Evolutionary conservation across 23 tunicate genomes (phyloP).

Genomic region (Botrylloides violaceus): DNA sequence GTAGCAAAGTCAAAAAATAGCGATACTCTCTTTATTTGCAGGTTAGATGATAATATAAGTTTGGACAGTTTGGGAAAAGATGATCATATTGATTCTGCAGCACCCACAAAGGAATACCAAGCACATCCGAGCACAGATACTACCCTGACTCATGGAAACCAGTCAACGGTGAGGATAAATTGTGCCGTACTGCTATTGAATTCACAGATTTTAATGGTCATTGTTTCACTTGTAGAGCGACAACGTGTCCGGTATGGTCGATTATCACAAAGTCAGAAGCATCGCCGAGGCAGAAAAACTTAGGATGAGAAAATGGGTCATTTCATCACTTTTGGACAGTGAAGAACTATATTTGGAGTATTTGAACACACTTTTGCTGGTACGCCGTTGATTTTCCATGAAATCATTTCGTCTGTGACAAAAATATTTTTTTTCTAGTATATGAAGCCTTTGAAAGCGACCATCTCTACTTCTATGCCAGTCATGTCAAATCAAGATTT

Average conservation of each 20-base stretch:
- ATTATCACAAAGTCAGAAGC: conserved; percentile 87
- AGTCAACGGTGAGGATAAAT: conserved; percentile 1
- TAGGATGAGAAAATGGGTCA: conserved; percentile 88
- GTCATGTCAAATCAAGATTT: conserved; percentile 93
- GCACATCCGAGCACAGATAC: not conserved
- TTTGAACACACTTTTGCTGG: conserved; percentile 79
- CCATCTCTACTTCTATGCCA: conserved; percentile 82
- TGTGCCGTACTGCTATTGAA: not conserved
- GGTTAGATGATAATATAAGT: conserved; percentile 4
- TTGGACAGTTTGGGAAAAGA: conserved; percentile 11
- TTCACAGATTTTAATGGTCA: not conserved
- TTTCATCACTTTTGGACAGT: conserved; percentile 53
- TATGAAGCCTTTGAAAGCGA: conserved; percentile 89
- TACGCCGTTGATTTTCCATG: conserved; percentile 7
- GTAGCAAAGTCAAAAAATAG: too few species aligned
- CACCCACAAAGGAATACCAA: not conserved
- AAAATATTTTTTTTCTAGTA: conserved; percentile 35
- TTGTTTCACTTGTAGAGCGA: conserved; percentile 8
- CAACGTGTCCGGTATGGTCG: conserved; percentile 83
- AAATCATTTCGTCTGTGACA: not conserved
- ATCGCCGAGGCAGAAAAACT: conserved; percentile 90
- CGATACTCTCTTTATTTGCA: not conserved
- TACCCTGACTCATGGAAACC: not conserved
- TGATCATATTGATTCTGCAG: not conserved
- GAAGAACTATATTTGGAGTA: conserved; percentile 76